Evolutionary conservation across 2,888 invertebrate species (phyloP).

Genomic region (Plutella xylostella): DNA sequence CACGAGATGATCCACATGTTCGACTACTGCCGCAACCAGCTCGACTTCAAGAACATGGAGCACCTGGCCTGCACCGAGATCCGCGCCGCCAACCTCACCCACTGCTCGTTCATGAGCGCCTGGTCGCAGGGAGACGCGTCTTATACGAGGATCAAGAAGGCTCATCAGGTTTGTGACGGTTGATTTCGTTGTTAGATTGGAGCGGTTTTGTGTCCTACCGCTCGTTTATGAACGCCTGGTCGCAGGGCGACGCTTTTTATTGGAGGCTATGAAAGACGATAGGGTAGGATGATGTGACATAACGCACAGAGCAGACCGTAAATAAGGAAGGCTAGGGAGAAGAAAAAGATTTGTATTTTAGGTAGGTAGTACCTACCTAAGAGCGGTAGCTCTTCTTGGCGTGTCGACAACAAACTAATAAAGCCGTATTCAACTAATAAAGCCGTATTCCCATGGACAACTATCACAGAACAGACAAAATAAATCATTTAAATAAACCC

Average conservation of each 20-base stretch:
- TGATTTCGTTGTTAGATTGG: too few relatives aligned
- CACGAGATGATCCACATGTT: constrained; percentile 98
- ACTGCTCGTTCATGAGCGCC: constrained; percentile 90
- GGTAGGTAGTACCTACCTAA: too few relatives aligned
- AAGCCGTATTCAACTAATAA: too few relatives aligned
- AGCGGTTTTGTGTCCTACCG: constrained; percentile 97
- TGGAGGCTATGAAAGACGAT: constrained; percentile 76
- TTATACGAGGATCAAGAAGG: constrained; percentile 75
- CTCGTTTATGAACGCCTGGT: constrained; percentile 84
- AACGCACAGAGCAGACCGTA: too few relatives aligned
- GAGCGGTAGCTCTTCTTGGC: too few relatives aligned
- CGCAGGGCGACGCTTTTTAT: constrained; percentile 80
- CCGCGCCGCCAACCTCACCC: constrained; percentile 92
- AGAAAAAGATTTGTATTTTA: too few relatives aligned
- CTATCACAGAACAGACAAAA: too few relatives aligned
- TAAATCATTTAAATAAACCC: too few relatives aligned
- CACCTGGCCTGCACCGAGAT: constrained; percentile 97
- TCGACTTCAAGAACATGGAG: constrained; percentile 90
- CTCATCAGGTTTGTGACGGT: constrained; percentile 81
- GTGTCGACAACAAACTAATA: too few relatives aligned
- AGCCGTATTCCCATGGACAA: too few relatives aligned
- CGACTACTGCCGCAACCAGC: constrained; percentile 89
- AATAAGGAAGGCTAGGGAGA: too few relatives aligned
- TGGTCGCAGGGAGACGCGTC: constrained; percentile 82
- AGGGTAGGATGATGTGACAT: too few relatives aligned